Percentiles rank a stretch among this genome's conserved stretches.
These are phyloP conservation scores for Ctenopoma multispine DNA, from an alignment of 2,797 vertebrate genomes.

Conservation along the genomic window DNA sequence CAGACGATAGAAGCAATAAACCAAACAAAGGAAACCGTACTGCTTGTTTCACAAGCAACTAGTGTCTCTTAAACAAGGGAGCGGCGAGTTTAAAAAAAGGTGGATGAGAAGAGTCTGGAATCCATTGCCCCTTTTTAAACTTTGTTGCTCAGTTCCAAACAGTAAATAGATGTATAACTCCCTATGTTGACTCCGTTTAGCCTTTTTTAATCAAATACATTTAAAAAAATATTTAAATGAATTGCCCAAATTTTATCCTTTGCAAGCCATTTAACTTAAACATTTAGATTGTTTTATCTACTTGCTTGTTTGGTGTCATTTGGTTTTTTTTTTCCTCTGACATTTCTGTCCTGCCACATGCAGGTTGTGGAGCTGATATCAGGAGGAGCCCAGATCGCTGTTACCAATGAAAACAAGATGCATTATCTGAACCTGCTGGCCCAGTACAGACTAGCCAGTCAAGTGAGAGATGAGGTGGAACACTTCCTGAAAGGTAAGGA, in stretches of 20 bases:
- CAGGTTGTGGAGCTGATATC: slow-evolving; percentile 96
- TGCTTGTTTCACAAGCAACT: slow-evolving; percentile 60
- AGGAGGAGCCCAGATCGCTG: slow-evolving; percentile 92
- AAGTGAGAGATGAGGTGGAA: slow-evolving; percentile 98
- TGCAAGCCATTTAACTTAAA: neutral
- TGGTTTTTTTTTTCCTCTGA: neutral
- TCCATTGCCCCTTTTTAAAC: slow-evolving; percentile 15
- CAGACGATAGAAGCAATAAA: slow-evolving; percentile 62
- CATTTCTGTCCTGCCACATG: slow-evolving; percentile 2
- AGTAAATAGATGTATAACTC: slow-evolving; percentile 22
- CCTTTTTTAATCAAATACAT: slow-evolving; percentile 18
- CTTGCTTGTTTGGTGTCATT: too few species aligned
- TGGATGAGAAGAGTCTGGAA: slow-evolving; percentile 34
- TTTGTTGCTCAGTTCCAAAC: slow-evolving; percentile 28
- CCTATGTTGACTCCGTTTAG: neutral
- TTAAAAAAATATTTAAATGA: too few species aligned
- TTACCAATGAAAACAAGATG: slow-evolving; percentile 98
- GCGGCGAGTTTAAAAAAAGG: slow-evolving; percentile 51
- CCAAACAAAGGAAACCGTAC: slow-evolving; percentile 70
- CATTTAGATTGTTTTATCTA: too few species aligned
- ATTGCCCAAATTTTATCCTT: neutral
- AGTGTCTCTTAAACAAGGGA: slow-evolving; percentile 21
- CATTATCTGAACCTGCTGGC: slow-evolving; percentile 97
- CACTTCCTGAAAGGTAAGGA: slow-evolving; percentile 96
- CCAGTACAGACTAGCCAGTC: slow-evolving; percentile 94